Percentiles rank a stretch among this genome's conserved stretches.
These are phyloP conservation scores for Ichneumoninae sp. DNA, from an alignment of 2,888 invertebrate species.

Conservation along the genomic window DNA sequence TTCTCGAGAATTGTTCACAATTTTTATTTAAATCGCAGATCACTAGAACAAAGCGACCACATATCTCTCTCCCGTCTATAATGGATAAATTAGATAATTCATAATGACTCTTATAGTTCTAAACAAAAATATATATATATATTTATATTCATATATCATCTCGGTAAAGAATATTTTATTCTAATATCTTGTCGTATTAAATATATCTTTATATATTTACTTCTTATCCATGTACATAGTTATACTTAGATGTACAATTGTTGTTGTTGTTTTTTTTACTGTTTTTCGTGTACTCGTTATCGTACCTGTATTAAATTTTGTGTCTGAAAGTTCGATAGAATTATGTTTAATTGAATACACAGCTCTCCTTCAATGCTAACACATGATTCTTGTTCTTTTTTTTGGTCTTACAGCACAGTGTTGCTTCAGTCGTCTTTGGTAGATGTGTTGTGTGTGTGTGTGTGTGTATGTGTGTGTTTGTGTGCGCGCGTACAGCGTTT, in stretches of 20 bases:
- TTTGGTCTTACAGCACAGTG: slow-evolving; percentile 79
- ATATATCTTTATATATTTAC: slow-evolving; percentile 75
- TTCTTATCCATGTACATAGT: slow-evolving; percentile 68
- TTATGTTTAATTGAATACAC: slow-evolving; percentile 53
- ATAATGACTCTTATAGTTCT: slow-evolving; percentile 77
- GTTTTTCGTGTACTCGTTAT: slow-evolving; percentile 58
- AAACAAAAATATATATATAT: slow-evolving; percentile 73
- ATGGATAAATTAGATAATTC: slow-evolving; percentile 66
- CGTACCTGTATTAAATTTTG: slow-evolving; percentile 57
- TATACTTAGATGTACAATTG: slow-evolving; percentile 67
- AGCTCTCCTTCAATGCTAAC: slow-evolving; percentile 53
- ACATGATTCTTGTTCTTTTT: slow-evolving; percentile 61
- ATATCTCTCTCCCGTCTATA: slow-evolving; percentile 49
- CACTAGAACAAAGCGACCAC: slow-evolving; percentile 70
- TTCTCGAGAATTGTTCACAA: slow-evolving; percentile 73
- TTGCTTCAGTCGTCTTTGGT: slow-evolving; percentile 82
- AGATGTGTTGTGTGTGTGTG: slow-evolving; percentile 67
- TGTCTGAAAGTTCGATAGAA: slow-evolving; percentile 66
- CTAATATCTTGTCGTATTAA: slow-evolving; percentile 77
- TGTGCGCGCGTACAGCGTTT: slow-evolving; percentile 70
- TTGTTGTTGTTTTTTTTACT: slow-evolving; percentile 63
- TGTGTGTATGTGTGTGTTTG: slow-evolving; percentile 20
- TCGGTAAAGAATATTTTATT: slow-evolving; percentile 78
- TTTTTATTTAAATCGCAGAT: slow-evolving; percentile 76
- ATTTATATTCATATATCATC: slow-evolving; percentile 69